phyloP scores from a whole-genome alignment of 2,797 vertebrate species.

The Hippoglossus hippoglossus region DNA sequence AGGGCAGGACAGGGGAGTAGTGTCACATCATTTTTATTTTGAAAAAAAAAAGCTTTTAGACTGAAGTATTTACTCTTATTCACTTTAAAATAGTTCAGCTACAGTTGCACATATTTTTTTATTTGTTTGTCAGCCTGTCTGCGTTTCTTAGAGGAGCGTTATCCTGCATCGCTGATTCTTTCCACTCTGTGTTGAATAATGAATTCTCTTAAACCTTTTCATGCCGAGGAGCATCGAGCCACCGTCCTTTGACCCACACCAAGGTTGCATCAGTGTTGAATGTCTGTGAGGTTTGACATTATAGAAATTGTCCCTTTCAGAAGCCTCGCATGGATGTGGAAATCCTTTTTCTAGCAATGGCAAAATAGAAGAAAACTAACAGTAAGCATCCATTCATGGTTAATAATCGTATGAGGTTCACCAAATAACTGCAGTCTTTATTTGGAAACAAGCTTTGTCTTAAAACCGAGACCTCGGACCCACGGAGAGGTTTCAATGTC shows the following conservation, averaged over 20 bases:
- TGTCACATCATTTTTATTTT: not conserved
- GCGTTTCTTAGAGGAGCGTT: too few species aligned
- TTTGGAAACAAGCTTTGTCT: not conserved
- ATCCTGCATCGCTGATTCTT: too few species aligned
- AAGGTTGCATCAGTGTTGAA: not conserved
- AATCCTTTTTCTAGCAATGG: not conserved
- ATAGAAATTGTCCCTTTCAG: not conserved
- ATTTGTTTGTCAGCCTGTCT: not conserved
- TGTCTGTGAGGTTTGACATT: not conserved
- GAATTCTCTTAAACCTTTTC: too few species aligned
- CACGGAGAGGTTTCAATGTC: not conserved
- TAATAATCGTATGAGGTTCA: not conserved
- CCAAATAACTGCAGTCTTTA: not conserved
- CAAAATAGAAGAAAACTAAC: not conserved
- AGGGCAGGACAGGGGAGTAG: not conserved
- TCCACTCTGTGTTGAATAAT: too few species aligned
- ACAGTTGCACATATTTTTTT: not conserved
- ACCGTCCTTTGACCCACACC: too few species aligned
- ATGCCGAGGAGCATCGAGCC: too few species aligned
- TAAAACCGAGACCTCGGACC: conserved; percentile 10
- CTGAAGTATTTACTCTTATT: not conserved
- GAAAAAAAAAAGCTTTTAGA: conserved; percentile 14
- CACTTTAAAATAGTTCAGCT: not conserved
- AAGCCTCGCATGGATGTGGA: not conserved
- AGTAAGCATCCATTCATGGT: not conserved